Evolutionary conservation across 2,888 invertebrate genomes (phyloP).

Genomic region (Amphipoea lucens): DNA sequence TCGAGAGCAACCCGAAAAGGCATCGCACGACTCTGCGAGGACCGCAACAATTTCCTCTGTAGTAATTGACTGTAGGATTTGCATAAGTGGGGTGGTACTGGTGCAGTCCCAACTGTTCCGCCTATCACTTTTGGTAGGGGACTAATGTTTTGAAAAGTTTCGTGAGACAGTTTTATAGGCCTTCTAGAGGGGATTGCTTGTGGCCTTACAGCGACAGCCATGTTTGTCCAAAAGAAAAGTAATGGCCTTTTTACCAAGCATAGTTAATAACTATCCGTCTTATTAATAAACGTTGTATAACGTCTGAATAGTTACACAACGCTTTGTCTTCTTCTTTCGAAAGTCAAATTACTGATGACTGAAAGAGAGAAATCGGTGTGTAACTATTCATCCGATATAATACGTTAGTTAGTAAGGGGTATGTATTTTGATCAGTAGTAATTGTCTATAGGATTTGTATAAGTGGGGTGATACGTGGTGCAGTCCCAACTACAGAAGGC

Average conservation of each 20-base stretch:
- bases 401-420: too few relatives aligned
- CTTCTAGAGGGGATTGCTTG: neutral
- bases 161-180: slow-evolving; percentile 30
- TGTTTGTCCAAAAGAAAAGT: neutral
- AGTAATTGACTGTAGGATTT: slow-evolving; percentile 85
- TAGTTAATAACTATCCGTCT: neutral
- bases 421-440: neutral
- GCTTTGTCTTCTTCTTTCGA: too few relatives aligned
- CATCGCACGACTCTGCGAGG: slow-evolving; percentile 76
- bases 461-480: neutral
- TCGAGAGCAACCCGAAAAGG: slow-evolving; percentile 81
- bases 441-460: neutral
- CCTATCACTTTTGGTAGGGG: slow-evolving; percentile 62
- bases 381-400: too few relatives aligned
- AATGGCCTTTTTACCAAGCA: neutral
- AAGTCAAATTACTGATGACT: too few relatives aligned
- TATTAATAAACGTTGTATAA: too few relatives aligned
- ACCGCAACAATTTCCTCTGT: slow-evolving; percentile 82
- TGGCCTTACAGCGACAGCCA: neutral
- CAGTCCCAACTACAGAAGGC: too few relatives aligned
- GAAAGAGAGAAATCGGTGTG: too few relatives aligned
- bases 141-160: slow-evolving; percentile 44
- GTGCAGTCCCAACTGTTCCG: slow-evolving; percentile 52
- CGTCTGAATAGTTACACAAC: too few relatives aligned
- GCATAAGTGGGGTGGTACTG: slow-evolving; percentile 77